phyloP scores from a whole-genome alignment of 2,888 invertebrate genomes.

The Tipula lateralis region DNA sequence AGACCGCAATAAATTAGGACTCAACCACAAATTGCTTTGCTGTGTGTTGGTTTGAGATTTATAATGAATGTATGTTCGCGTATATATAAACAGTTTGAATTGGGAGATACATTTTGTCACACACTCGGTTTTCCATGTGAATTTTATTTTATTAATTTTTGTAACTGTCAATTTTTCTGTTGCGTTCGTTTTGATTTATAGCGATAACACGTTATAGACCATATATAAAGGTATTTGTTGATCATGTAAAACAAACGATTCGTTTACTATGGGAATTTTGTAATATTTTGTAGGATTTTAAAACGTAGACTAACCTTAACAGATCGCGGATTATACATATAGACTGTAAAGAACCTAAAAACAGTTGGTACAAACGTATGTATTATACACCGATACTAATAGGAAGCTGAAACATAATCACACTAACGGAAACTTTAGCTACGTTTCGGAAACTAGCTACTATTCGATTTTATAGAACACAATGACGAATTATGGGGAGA shows the following conservation, averaged over 20 bases:
- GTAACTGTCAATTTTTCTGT: background rate
- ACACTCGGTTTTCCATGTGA: background rate
- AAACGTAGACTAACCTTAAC: too few species aligned
- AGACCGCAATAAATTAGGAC: slow-evolving; percentile 11
- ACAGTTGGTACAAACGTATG: too few species aligned
- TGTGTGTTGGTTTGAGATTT: background rate
- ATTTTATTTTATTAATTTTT: background rate
- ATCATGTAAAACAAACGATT: background rate
- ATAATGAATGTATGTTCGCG: background rate
- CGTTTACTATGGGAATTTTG: background rate
- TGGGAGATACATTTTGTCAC: background rate
- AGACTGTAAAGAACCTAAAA: too few species aligned
- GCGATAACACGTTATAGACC: background rate
- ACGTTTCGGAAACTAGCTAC: too few species aligned
- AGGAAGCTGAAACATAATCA: too few species aligned
- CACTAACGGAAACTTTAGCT: too few species aligned
- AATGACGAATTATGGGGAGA: too few species aligned
- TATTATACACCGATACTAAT: too few species aligned
- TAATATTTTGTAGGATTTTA: background rate
- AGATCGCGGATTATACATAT: too few species aligned
- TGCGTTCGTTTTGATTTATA: background rate
- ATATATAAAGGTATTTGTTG: background rate
- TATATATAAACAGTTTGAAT: background rate
- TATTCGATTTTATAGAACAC: too few species aligned
- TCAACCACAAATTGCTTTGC: background rate